phyloP scores from a whole-genome alignment of 2,113 vertebrate species.

The Dromas ardeola region DNA sequence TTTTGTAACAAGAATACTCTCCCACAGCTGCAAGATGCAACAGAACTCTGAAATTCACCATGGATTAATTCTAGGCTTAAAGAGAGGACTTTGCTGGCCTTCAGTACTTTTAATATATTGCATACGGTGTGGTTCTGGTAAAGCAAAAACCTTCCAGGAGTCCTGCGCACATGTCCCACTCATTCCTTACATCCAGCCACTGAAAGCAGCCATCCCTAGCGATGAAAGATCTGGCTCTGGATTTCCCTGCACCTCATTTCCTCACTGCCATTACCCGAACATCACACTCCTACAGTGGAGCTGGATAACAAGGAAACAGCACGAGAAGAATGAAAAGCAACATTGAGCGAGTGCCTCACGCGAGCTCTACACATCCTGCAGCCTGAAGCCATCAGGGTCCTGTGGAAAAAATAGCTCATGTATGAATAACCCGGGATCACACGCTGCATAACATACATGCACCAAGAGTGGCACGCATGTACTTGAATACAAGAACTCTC shows the following conservation, averaged over 20 bases:
- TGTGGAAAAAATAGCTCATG: background rate
- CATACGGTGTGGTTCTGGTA: background rate
- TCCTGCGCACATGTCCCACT: background rate
- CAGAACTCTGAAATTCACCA: background rate
- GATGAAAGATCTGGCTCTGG: background rate
- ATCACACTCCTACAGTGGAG: background rate
- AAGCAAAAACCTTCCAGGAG: background rate
- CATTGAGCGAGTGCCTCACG: fast-evolving
- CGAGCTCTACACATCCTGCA: background rate
- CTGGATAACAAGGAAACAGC: background rate
- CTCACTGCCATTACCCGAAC: background rate
- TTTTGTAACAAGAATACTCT: background rate
- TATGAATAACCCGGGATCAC: fast-evolving
- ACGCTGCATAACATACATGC: fast-evolving
- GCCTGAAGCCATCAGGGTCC: background rate
- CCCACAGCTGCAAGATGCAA: background rate
- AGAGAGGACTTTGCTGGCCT: background rate
- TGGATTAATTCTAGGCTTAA: background rate
- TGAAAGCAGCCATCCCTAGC: background rate
- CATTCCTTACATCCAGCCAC: background rate
- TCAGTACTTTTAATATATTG: background rate
- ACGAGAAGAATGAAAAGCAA: background rate
- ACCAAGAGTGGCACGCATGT: fast-evolving
- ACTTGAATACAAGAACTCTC: background rate
- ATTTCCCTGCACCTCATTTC: background rate